Evolutionary conservation across 1,140 invertebrate genomes (phyloP).

Genomic region (Microplitis mediator): DNA sequence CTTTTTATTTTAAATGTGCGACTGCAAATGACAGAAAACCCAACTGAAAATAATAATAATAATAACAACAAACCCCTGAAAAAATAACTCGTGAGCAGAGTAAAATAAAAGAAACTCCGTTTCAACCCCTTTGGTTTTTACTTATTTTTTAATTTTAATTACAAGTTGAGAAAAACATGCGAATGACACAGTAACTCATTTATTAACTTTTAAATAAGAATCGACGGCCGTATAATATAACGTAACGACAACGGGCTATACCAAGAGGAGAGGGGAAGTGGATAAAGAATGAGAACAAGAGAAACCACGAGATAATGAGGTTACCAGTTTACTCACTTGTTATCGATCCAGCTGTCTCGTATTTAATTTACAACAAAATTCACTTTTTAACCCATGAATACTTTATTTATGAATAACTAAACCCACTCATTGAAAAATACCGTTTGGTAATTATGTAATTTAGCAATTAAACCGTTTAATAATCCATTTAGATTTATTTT

Average conservation of each 20-base stretch:
- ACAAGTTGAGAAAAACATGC: neutral
- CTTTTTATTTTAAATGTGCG: too few relatives aligned
- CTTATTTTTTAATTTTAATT: too few relatives aligned
- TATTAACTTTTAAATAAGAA: neutral
- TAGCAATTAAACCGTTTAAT: too few relatives aligned
- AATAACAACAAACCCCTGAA: too few relatives aligned
- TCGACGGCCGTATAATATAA: neutral
- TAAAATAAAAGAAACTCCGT: neutral
- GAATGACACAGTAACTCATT: neutral
- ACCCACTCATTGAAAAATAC: neutral
- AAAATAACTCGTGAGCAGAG: too few relatives aligned
- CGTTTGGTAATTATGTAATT: too few relatives aligned
- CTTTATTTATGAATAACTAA: neutral
- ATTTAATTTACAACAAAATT: neutral
- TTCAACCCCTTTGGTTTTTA: neutral
- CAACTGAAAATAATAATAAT: too few relatives aligned
- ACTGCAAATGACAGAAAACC: neutral
- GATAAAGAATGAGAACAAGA: neutral
- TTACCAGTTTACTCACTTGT: constrained; percentile 6
- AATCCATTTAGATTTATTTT: too few relatives aligned
- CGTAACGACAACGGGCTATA: neutral
- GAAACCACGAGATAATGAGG: constrained; percentile 15
- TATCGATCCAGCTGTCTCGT: neutral
- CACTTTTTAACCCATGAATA: neutral
- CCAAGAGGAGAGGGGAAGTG: neutral